Evolutionary conservation across 2,797 vertebrate genomes (phyloP).

Genomic region (Sebastes matsubarae): DNA sequence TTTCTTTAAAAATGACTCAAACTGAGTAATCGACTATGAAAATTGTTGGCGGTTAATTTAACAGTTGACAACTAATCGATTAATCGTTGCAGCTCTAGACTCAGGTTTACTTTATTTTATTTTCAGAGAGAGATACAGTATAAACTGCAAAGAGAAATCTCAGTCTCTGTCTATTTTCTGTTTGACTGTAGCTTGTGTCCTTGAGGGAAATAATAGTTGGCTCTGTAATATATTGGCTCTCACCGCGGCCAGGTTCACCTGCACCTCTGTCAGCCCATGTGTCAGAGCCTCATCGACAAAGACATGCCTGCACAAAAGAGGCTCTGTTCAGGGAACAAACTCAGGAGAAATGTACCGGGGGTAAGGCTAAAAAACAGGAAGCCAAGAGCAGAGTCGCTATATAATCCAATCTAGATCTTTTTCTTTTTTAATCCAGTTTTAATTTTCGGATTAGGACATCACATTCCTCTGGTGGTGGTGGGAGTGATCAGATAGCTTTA

Average conservation of each 20-base stretch:
- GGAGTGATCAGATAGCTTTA: not conserved
- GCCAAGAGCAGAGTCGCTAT: not conserved
- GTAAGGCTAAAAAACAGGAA: not conserved
- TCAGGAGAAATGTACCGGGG: not conserved
- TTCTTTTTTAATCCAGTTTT: constrained; percentile 3
- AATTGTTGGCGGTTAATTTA: no score
- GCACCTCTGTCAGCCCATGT: not conserved
- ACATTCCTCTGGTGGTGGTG: not conserved
- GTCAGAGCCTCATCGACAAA: constrained; percentile 1
- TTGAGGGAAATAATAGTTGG: constrained; percentile 20
- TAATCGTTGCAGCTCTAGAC: not conserved
- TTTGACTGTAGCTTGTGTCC: constrained; percentile 6
- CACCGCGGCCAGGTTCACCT: constrained; percentile 23
- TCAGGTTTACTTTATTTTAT: not conserved
- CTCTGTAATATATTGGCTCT: constrained; percentile 5
- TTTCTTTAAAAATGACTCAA: no score
- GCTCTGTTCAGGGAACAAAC: constrained; percentile 46
- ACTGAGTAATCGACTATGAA: accelerated
- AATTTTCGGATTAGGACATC: not conserved
- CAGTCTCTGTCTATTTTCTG: not conserved
- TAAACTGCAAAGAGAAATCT: no score
- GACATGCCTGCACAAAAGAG: constrained; percentile 51
- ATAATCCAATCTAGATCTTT: constrained; percentile 9
- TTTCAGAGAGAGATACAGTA: not conserved
- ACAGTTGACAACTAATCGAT: no score